Evolutionary conservation across 1,140 invertebrate genomes (phyloP).

Genomic region (Drosophila ogumai): DNA sequence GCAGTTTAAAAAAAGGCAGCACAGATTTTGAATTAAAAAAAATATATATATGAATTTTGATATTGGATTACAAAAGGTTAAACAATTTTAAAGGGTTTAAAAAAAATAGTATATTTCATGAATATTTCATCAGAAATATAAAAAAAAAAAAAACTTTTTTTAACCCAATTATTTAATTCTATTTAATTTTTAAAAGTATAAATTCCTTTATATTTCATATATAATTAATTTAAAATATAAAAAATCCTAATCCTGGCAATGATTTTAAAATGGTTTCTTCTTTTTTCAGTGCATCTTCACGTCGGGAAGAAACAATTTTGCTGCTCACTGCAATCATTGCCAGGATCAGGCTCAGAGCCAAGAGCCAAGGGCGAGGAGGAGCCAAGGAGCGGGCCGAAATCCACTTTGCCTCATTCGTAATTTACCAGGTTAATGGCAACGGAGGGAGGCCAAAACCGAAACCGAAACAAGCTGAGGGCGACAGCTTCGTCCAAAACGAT

Average conservation of each 20-base stretch:
- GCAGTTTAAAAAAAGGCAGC: background rate
- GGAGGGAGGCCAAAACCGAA: conserved; percentile 46
- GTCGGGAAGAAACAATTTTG: conserved; percentile 65
- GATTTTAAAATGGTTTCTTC: too few relatives aligned
- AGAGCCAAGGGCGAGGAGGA: conserved; percentile 15
- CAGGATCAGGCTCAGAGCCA: conserved; percentile 55
- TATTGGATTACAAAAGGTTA: background rate
- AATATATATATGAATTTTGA: background rate
- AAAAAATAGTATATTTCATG: too few relatives aligned
- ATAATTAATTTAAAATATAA: too few relatives aligned
- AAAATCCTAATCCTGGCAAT: too few relatives aligned
- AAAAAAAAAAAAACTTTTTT: too few relatives aligned
- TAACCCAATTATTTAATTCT: too few relatives aligned
- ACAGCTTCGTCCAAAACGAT: conserved; percentile 30
- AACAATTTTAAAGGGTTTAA: background rate
- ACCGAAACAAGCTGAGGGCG: conserved; percentile 48
- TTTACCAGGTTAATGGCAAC: conserved; percentile 75
- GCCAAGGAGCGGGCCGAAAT: conserved; percentile 51
- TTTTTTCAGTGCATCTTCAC: background rate
- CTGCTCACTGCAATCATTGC: conserved; percentile 73
- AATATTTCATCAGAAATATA: too few relatives aligned
- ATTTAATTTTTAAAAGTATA: too few relatives aligned
- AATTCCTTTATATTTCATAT: too few relatives aligned
- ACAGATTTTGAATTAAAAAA: background rate
- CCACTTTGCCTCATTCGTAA: conserved; percentile 76